Evolutionary conservation across 2,797 vertebrate species (phyloP).

Genomic region (Mus minutoides): DNA sequence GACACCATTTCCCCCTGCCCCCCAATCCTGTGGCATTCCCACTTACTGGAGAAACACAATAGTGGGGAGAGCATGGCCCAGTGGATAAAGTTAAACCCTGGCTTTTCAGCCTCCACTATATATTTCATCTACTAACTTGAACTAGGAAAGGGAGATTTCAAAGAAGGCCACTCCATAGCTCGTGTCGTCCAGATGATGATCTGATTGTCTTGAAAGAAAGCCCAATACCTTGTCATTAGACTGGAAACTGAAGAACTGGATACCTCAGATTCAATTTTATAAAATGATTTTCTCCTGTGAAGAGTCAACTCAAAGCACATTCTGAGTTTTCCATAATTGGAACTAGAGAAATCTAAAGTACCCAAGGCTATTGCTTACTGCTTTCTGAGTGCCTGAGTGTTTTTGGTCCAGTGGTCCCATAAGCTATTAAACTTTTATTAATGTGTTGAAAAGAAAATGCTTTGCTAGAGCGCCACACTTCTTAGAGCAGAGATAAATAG

Average conservation of each 20-base stretch:
- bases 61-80: neutral
- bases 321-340: conserved; percentile 40
- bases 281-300: neutral
- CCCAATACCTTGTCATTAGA: neutral
- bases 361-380: conserved; percentile 17
- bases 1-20: neutral
- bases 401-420: conserved; percentile 31
- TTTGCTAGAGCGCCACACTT: conserved; percentile 45
- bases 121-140: neutral
- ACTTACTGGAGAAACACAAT: neutral
- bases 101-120: neutral
- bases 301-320: conserved; percentile 33
- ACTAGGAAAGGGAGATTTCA: neutral
- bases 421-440: conserved; percentile 70
- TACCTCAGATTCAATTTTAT: conserved; percentile 19
- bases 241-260: neutral
- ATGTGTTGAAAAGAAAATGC: conserved; percentile 32
- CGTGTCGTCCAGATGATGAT: neutral
- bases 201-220: conserved; percentile 37
- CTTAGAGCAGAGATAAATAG: conserved; percentile 42
- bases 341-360: conserved; percentile 40
- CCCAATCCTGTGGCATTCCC: too few relatives aligned
- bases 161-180: neutral
- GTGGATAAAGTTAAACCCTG: neutral
- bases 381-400: conserved; percentile 26